Evolutionary conservation across 2,888 invertebrate genomes (phyloP).

Genomic region (Spilosoma lubricipeda): DNA sequence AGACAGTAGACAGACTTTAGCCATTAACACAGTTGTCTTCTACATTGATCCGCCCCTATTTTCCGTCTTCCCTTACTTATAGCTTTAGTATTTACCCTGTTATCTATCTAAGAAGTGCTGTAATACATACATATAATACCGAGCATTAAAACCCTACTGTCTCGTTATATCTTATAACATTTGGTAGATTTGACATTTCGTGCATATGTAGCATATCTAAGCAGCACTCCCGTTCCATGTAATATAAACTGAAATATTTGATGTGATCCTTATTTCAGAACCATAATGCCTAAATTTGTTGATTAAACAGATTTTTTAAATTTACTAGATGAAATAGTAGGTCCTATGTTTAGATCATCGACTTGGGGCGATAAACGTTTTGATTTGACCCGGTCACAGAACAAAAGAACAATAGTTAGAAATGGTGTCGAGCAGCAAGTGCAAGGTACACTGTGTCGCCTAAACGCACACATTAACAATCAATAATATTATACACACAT

Average conservation of each 20-base stretch:
- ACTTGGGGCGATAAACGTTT: slow-evolving; percentile 59
- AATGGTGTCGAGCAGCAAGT: too few relatives aligned
- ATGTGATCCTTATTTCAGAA: slow-evolving; percentile 54
- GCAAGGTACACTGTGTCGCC: too few relatives aligned
- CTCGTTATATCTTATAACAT: slow-evolving; percentile 67
- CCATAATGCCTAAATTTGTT: slow-evolving; percentile 70
- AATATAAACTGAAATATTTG: slow-evolving; percentile 41
- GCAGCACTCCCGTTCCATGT: slow-evolving; percentile 65
- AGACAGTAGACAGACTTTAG: slow-evolving; percentile 35
- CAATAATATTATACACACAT: too few relatives aligned
- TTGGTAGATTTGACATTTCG: slow-evolving; percentile 72
- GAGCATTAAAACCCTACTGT: slow-evolving; percentile 67
- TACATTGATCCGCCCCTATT: slow-evolving; percentile 67
- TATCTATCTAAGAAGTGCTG: slow-evolving; percentile 75
- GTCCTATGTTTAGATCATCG: slow-evolving; percentile 77
- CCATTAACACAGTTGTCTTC: slow-evolving; percentile 55
- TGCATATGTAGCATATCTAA: slow-evolving; percentile 66
- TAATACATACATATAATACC: slow-evolving; percentile 61
- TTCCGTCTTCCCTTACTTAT: slow-evolving; percentile 81
- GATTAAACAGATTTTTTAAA: slow-evolving; percentile 70
- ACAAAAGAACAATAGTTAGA: too few relatives aligned
- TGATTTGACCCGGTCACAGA: slow-evolving; percentile 55
- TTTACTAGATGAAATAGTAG: slow-evolving; percentile 79
- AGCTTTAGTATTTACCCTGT: slow-evolving; percentile 83
- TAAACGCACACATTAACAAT: too few relatives aligned